Evolutionary conservation across 92 coral and sea anemone genomes (phyloP).

Genomic region (Palythoa caribaeorum): DNA sequence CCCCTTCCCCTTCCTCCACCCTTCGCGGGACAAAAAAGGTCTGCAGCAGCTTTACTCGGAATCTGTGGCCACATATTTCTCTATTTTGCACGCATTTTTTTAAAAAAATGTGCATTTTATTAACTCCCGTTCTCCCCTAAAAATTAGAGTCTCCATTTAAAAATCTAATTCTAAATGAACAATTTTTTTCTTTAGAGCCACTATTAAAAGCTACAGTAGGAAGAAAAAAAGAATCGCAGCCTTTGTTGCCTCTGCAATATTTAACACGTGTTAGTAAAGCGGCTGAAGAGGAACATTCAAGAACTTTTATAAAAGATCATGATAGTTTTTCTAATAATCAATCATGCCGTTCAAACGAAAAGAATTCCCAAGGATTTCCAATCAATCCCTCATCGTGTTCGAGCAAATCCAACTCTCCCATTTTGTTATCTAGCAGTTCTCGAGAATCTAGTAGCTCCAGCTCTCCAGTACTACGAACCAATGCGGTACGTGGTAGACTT

Average conservation of each 20-base stretch:
- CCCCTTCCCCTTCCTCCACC: no score
- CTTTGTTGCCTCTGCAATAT: constrained; percentile 5
- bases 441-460: constrained; percentile 29
- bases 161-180: background rate
- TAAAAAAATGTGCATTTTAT: no score
- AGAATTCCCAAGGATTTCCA: background rate
- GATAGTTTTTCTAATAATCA: background rate
- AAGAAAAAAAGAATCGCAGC: background rate
- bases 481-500: background rate
- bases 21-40: no score
- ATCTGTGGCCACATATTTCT: no score
- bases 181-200: background rate
- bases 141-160: background rate
- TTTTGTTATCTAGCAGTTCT: constrained; percentile 23
- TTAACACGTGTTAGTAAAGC: background rate
- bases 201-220: background rate
- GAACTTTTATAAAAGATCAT: background rate
- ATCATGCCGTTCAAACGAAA: background rate
- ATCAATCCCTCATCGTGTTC: constrained; percentile 1
- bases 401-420: constrained; percentile 32
- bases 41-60: no score
- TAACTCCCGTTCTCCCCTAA: no score
- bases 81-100: no score
- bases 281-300: background rate
- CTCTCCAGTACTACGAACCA: constrained; percentile 26